Evolutionary conservation across 2,888 invertebrate species (phyloP).

Genomic region (Pseudanteris insignis): DNA sequence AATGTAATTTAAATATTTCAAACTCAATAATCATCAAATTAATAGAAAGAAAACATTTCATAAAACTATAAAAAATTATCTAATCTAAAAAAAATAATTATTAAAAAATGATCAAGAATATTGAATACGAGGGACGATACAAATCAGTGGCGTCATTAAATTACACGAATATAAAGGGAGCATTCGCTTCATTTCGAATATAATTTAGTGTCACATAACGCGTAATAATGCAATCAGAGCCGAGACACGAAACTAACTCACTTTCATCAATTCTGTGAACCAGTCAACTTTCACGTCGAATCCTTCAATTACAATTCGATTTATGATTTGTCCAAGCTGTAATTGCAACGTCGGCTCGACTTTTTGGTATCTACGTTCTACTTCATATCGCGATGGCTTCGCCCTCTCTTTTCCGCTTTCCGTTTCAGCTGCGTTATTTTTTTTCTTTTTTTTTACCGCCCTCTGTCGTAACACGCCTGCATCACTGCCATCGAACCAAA

Average conservation of each 20-base stretch:
- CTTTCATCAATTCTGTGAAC: slow-evolving; percentile 28
- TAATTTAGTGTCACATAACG: slow-evolving; percentile 13
- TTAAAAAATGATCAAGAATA: too few relatives aligned
- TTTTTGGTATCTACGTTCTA: slow-evolving; percentile 31
- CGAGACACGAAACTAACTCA: slow-evolving; percentile 22
- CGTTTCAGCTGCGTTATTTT: not conserved
- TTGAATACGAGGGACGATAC: too few relatives aligned
- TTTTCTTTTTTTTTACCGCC: slow-evolving; percentile 4
- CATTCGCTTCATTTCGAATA: slow-evolving; percentile 9
- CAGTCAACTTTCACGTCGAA: slow-evolving; percentile 29
- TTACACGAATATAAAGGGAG: slow-evolving; percentile 13
- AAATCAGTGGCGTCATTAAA: slow-evolving; percentile 14
- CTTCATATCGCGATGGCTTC: slow-evolving; percentile 23
- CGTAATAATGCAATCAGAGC: slow-evolving; percentile 21
- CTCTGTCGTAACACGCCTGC: slow-evolving; percentile 25
- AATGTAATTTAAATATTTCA: too few relatives aligned
- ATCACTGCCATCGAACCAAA: slow-evolving; percentile 52
- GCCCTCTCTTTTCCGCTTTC: not conserved
- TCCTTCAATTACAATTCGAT: slow-evolving; percentile 39
- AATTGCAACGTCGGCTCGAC: slow-evolving; percentile 30
- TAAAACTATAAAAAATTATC: too few relatives aligned
- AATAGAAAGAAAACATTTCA: too few relatives aligned
- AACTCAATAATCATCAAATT: too few relatives aligned
- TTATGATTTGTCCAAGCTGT: slow-evolving; percentile 39
- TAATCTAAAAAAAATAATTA: too few relatives aligned